These are phyloP conservation scores for Gobius niger DNA, from an alignment of 2,113 vertebrate genomes.

Conservation along the genomic window DNA sequence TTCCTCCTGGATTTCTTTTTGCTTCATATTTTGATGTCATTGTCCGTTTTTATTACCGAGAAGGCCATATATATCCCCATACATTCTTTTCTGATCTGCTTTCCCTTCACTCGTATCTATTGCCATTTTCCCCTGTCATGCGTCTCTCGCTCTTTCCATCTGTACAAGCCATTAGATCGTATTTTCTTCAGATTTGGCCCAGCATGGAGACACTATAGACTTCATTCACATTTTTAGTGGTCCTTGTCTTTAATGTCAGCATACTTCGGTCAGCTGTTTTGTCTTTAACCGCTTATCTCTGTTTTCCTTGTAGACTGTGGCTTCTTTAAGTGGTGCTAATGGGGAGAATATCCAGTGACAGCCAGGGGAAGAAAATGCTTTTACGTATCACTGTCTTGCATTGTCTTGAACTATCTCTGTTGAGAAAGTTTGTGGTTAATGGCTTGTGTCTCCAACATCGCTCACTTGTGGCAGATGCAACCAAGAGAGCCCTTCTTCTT, in stretches of 20 bases:
- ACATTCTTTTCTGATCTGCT: conserved; percentile 38
- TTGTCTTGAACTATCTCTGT: conserved; percentile 2
- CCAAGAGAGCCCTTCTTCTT: conserved; percentile 24
- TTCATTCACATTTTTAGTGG: conserved; percentile 41
- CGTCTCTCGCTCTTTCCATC: conserved; percentile 29
- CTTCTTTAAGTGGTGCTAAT: conserved; percentile 29
- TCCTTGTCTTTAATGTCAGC: conserved; percentile 25
- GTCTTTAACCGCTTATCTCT: conserved; percentile 36
- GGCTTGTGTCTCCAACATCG: conserved; percentile 29
- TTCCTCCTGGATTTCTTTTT: conserved; percentile 56
- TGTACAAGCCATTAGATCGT: conserved; percentile 47
- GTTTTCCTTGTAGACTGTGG: conserved; percentile 23
- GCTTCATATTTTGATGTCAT: conserved; percentile 13
- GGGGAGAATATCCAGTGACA: conserved; percentile 20
- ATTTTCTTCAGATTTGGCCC: conserved; percentile 38
- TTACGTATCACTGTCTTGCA: conserved; percentile 26
- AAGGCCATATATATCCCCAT: conserved; percentile 9
- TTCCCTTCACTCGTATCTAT: conserved; percentile 46
- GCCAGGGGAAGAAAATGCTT: conserved; percentile 24
- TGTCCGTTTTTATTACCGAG: conserved; percentile 12
- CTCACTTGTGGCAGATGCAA: conserved; percentile 44
- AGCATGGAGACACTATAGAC: conserved; percentile 39
- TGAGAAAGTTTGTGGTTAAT: conserved; percentile 44
- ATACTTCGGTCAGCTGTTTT: conserved; percentile 27
- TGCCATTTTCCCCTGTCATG: conserved; percentile 35